Evolutionary conservation across 2,113 vertebrate species (phyloP), one percentile per base, ranked within the genome.

Genomic region (Lepidothrix coronata): DNA sequence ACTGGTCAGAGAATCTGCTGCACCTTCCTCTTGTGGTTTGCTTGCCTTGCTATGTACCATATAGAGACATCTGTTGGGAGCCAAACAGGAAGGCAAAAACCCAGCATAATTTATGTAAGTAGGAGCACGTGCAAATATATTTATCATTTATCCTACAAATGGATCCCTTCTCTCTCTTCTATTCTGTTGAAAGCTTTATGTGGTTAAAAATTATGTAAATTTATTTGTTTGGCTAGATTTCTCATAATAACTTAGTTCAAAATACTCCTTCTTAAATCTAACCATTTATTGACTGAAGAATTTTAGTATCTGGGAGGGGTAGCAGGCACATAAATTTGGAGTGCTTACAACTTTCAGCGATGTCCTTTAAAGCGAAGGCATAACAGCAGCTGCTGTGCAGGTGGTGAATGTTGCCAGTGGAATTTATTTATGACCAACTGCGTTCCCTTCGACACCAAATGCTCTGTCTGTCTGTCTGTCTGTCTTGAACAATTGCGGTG

Each of bases 311-410:
- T 75, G 85, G 35, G 74, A 39, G 52, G 28, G 41, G 28, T 88
- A 55, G 41, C 57, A 80, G n/a, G 55, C 84, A 83, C 63, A 90
- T 92, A 65, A 71, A 91, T 86, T 61, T 81, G 88, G 48, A 75
- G 49, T 59, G 44, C 23, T 1, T 62, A 58, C 78, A 74, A 13
- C 65, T 92, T 80, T 41, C 73, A 89, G 57, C 59, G 49, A 41
- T 74, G 51, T 85, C 83, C 52, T 89, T 80, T 81, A 48, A 77
- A 92, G 91, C 80, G 57, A 55, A 88, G n/a, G 39, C 35, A 1
- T 44, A 83, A 37, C 6, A 75, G 95, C 88, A 95, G 86, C 94
- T 96, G 92, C 79, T 80, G 72, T 93, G 83, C 75, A 83, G 88
- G 88, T 85, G 41, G 71, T 62, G 75, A 33, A 3, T 80, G n/a